A percentile compares a stretch with the other conserved stretches of the same genome.
Conservation (phyloP, 2,888 invertebrate species). For the Metallyticus violacea region DNA sequence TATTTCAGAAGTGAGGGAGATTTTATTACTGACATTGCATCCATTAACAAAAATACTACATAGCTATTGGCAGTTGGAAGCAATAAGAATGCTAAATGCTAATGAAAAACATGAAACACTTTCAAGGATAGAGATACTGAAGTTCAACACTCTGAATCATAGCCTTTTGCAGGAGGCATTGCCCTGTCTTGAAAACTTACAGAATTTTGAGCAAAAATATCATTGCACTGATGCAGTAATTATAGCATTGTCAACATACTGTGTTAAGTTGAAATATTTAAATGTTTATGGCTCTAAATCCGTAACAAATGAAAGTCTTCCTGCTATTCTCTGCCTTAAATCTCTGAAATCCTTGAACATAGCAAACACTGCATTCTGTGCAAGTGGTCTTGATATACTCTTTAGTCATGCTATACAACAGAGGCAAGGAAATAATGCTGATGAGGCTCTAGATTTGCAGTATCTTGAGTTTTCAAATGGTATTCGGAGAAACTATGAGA, state of each 20-base stretch:
- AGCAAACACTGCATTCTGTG: not conserved
- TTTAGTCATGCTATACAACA: not conserved
- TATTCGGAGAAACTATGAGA: not conserved
- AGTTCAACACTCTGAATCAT: not conserved
- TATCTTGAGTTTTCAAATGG: not conserved
- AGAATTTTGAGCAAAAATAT: not conserved
- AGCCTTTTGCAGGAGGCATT: not conserved
- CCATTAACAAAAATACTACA: not conserved
- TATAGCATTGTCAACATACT: not conserved
- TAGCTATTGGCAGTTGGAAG: not conserved
- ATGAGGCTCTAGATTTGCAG: not conserved
- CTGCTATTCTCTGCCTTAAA: not conserved
- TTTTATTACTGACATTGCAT: not conserved
- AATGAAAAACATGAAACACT: not conserved
- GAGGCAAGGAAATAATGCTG: not conserved
- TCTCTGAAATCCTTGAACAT: not conserved
- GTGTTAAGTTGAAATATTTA: not conserved
- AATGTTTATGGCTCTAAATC: not conserved
- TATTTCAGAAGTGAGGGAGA: not conserved
- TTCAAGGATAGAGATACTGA: not conserved
- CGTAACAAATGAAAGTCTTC: not conserved
- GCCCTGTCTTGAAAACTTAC: not conserved
- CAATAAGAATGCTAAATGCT: not conserved
- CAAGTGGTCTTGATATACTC: not conserved
- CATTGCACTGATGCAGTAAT: not conserved